These are phyloP conservation scores for Mionectes macconnelli DNA, from an alignment of 2,113 vertebrate species.

Conservation along the genomic window DNA sequence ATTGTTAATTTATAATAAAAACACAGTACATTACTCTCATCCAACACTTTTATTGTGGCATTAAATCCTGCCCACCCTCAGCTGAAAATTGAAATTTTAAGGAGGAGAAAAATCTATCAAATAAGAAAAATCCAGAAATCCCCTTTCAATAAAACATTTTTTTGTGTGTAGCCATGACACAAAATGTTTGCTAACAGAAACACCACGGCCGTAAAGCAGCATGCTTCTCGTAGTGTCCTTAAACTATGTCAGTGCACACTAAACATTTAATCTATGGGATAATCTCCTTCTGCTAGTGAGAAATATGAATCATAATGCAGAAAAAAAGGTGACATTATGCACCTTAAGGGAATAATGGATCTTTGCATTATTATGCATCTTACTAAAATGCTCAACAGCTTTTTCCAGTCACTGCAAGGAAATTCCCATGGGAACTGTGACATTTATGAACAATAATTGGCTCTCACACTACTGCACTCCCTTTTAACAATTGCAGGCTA, in stretches of 20 bases:
- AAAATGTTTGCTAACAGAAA: background rate
- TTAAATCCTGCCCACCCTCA: background rate
- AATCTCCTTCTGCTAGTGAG: background rate
- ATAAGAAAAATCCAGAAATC: background rate
- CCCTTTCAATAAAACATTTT: background rate
- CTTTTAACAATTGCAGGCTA: background rate
- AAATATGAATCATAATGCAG: background rate
- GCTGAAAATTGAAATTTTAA: background rate
- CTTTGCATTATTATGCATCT: background rate
- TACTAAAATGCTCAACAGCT: background rate
- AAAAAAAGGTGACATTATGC: background rate
- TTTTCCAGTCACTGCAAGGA: conserved; percentile 1
- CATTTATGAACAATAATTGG: background rate
- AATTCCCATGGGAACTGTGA: background rate
- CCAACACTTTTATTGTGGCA: background rate
- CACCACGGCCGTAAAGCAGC: background rate
- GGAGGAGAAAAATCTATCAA: background rate
- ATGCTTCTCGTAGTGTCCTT: background rate
- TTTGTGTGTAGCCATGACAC: background rate
- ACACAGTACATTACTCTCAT: background rate
- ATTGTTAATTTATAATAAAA: conserved; percentile 4
- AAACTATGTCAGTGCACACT: background rate
- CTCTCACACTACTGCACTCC: background rate
- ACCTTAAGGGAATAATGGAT: background rate
- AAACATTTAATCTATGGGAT: conserved; percentile 20